Base-by-base conservation (phyloP, 1,140 invertebrate species). In the Solen grandis region DNA sequence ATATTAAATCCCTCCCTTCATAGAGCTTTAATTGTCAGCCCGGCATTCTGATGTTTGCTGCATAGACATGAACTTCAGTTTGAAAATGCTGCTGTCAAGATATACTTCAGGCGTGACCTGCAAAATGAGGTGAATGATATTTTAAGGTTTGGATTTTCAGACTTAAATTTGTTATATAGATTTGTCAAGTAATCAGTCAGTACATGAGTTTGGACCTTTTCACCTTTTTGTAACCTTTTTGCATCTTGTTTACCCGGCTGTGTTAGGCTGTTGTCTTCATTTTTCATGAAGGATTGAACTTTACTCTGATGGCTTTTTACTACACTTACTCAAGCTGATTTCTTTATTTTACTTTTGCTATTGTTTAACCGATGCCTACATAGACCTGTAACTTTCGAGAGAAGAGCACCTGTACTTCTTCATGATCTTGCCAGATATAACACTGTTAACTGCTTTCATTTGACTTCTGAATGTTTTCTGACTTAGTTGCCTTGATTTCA, bases 371-470 rank as follows among this genome's bases (percentile, higher is more conserved):
- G 35, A 29, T 75, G 57, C 29, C 60, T 63, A 35, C 63, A 36
- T 54, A 66, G 33, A 10, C 74, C 74, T 66, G 74, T 77, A 25
- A n/a, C 68, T 50, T 50, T 19, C 19, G 36, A 52, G 16, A 77
- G 10, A 10, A 50, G 25, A 22, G 31, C 59, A 66, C 27, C 62
- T 41, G 46, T 77, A 77, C 27, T 66, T 65, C 35, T 66, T 77
- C 4, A 68, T 36, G 13, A 77, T 77, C 35, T 66, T 27, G 4
- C 74, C 74, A 77, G 74, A 57, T 66, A 77, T 36, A 14, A 77
- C 55, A 31, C 55, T 66, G 50, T 77, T 36, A 27, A 77, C 62
- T n/a, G n/a, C n/a, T n/a, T n/a, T n/a, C n/a, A n/a, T n/a, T n/a
- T n/a, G n/a, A n/a, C n/a, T n/a, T n/a, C 38, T 77, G 5, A 10